Conservation (phyloP, 2,888 invertebrate species). For the Argynnis bischoffii region DNA sequence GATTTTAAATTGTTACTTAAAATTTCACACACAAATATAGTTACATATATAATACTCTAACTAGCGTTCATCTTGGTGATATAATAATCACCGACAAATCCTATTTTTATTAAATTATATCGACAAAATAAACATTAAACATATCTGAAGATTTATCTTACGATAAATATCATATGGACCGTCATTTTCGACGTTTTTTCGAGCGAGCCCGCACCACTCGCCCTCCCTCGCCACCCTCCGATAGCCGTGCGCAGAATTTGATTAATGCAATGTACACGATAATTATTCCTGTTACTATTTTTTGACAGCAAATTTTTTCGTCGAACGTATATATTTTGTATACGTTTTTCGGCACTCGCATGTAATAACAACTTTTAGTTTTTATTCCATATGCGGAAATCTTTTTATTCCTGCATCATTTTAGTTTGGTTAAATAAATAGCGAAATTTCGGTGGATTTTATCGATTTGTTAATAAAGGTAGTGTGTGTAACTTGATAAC, state of each 20-base stretch:
- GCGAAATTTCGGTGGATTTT: background rate
- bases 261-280: slow-evolving; percentile 82
- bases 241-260: slow-evolving; percentile 81
- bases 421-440: slow-evolving; percentile 19
- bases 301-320: slow-evolving; percentile 77
- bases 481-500: background rate
- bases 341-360: slow-evolving; percentile 29
- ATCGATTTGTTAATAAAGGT: background rate
- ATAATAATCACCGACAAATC: no score
- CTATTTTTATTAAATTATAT: background rate
- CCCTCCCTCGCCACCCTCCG: slow-evolving; percentile 52
- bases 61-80: no score
- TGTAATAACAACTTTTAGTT: slow-evolving; percentile 23
- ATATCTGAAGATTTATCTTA: slow-evolving; percentile 48
- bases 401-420: slow-evolving; percentile 14
- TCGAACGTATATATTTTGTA: slow-evolving; percentile 53
- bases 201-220: slow-evolving; percentile 74
- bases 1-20: no score
- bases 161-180: slow-evolving; percentile 46
- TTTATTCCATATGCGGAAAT: slow-evolving; percentile 6
- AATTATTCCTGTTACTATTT: slow-evolving; percentile 81
- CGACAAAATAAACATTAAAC: slow-evolving; percentile 13
- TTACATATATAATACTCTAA: no score
- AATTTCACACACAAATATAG: no score
- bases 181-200: slow-evolving; percentile 75